Percentiles rank a stretch among this genome's conserved stretches.
Evolutionary conservation across 1,140 invertebrate genomes (phyloP).

Genomic region (Mactra quadrangularis): DNA sequence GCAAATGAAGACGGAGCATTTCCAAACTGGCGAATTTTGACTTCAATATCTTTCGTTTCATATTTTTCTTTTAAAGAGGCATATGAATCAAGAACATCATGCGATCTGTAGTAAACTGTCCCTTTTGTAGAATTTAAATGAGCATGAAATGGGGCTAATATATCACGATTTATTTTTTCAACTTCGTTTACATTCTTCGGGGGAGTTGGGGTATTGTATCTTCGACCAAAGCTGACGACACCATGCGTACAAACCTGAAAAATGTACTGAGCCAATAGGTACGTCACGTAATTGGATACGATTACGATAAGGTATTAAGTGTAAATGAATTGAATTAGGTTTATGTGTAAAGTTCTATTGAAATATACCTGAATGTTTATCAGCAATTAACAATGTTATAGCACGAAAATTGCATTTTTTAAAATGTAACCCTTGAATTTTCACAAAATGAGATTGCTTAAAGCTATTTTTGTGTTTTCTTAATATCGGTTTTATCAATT

Average conservation of each 20-base stretch:
- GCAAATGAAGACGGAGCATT: neutral
- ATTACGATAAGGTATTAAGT: no score
- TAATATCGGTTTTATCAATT: no score
- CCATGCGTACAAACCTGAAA: constrained; percentile 3
- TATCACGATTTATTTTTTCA: neutral
- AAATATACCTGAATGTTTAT: no score
- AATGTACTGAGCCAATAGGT: no score
- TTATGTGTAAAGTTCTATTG: no score
- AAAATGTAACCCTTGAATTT: no score
- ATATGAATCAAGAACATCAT: constrained; percentile 9
- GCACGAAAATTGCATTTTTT: no score
- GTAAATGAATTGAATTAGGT: no score
- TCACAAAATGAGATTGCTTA: no score
- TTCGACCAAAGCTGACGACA: neutral
- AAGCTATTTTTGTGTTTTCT: no score
- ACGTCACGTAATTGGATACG: no score
- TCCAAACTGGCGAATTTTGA: neutral
- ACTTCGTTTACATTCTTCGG: neutral
- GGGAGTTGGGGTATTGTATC: neutral
- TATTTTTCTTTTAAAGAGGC: neutral
- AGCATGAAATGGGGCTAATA: neutral
- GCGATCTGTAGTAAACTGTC: constrained; percentile 4
- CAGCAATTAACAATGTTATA: no score
- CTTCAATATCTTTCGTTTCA: neutral
- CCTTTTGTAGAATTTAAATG: neutral